A percentile compares a stretch with the other conserved stretches of the same genome.
These are phyloP conservation scores for Haemorhous mexicanus DNA, from an alignment of 2,113 vertebrate genomes.

Conservation along the genomic window DNA sequence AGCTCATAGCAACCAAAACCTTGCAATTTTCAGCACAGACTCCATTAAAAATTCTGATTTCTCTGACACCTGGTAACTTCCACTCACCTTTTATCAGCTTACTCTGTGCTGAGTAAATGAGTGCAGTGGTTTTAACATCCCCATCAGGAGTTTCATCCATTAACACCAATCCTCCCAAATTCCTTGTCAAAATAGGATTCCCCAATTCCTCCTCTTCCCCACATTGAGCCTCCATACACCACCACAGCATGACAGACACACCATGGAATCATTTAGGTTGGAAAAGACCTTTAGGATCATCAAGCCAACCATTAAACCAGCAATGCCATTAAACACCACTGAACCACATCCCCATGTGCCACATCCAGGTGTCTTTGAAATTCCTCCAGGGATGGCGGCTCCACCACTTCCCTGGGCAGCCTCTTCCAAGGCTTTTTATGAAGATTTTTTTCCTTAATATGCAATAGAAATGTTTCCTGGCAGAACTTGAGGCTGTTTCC, in stretches of 20 bases:
- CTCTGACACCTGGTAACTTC: neutral
- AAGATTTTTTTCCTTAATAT: neutral
- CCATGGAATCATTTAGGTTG: neutral
- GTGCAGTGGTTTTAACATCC: neutral
- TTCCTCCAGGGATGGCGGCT: neutral
- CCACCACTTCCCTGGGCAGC: neutral
- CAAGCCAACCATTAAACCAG: neutral
- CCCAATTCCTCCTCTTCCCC: neutral
- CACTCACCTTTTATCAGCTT: neutral
- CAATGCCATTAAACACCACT: neutral
- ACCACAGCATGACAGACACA: neutral
- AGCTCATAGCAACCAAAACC: neutral
- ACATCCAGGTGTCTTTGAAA: fast-evolving
- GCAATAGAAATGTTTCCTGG: neutral
- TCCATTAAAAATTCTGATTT: neutral
- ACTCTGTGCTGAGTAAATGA: neutral
- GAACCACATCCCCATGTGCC: neutral
- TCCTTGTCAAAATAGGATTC: neutral
- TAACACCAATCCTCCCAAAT: neutral
- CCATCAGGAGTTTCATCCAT: too few relatives aligned
- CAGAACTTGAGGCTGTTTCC: neutral
- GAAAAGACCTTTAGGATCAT: neutral
- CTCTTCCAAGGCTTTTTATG: neutral
- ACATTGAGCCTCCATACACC: neutral
- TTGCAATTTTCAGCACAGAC: neutral